Evolutionary conservation across 1,140 invertebrate species (phyloP).

Genomic region (Bradysia coprophila): DNA sequence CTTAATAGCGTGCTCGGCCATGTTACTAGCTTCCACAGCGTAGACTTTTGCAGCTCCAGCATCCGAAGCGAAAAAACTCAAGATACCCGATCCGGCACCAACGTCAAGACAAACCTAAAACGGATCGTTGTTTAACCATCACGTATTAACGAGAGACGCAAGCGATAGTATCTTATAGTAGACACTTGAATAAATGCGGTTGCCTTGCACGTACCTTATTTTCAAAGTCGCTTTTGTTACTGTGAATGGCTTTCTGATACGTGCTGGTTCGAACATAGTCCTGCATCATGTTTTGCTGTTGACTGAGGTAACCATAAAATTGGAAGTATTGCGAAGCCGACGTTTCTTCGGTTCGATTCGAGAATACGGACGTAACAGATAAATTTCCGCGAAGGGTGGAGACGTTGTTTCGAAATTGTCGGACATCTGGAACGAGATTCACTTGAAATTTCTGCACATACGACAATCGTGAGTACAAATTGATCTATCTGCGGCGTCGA

Average conservation of each 20-base stretch:
- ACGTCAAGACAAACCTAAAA: constrained; percentile 75
- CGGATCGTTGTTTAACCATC: too few relatives aligned
- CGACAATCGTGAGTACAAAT: too few relatives aligned
- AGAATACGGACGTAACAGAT: constrained; percentile 85
- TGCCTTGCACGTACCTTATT: too few relatives aligned
- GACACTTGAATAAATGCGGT: too few relatives aligned
- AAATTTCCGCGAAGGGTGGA: too few relatives aligned
- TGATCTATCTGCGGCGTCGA: too few relatives aligned
- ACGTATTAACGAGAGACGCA: too few relatives aligned
- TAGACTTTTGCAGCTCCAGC: constrained; percentile 94
- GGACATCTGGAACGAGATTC: too few relatives aligned
- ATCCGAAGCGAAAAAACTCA: constrained; percentile 97
- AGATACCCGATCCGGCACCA: constrained; percentile 89
- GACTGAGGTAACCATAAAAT: constrained; percentile 96
- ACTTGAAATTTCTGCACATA: too few relatives aligned
- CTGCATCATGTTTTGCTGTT: constrained; percentile 99
- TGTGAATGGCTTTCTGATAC: constrained; percentile 91
- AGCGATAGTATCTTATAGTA: too few relatives aligned
- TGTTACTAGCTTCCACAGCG: constrained; percentile 95
- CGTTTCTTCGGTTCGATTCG: constrained; percentile 90
- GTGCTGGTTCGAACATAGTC: constrained; percentile 97
- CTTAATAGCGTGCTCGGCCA: constrained; percentile 90
- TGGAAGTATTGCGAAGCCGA: constrained; percentile 96
- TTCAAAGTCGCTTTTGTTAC: constrained; percentile 84
- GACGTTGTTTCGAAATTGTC: too few relatives aligned